Percentiles rank a stretch among this genome's conserved stretches.
phyloP scores from a whole-genome alignment of 2,888 invertebrate species.

The Ennomos quercinarius region DNA sequence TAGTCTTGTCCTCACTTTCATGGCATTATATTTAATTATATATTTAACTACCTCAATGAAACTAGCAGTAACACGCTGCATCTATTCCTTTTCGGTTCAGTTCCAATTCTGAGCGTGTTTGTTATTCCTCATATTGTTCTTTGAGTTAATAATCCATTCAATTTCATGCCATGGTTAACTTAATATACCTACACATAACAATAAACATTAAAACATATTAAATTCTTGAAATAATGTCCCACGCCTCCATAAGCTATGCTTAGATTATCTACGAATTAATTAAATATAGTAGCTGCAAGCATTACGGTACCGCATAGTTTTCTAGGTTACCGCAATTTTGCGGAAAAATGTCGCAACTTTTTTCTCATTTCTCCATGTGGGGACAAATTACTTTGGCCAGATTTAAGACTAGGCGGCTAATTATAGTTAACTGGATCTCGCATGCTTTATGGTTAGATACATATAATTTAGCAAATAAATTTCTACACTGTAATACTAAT shows the following conservation, averaged over 20 bases:
- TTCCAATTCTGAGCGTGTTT: no score
- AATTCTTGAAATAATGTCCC: conserved; percentile 25
- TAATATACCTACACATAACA: conserved; percentile 5
- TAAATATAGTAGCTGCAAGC: conserved; percentile 28
- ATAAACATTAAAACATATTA: conserved; percentile 21
- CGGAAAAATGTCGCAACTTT: conserved; percentile 31
- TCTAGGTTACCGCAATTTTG: conserved; percentile 33
- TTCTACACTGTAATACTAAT: neutral
- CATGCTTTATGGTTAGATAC: no score
- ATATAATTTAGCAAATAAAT: no score
- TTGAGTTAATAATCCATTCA: conserved; percentile 1
- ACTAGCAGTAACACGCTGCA: no score
- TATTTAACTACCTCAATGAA: no score
- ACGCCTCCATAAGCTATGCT: conserved; percentile 31
- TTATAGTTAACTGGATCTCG: conserved; percentile 25
- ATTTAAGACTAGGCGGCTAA: conserved; percentile 34
- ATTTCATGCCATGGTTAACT: conserved; percentile 7
- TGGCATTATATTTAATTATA: no score
- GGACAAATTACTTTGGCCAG: conserved; percentile 30
- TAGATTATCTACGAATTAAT: conserved; percentile 40
- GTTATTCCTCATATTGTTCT: no score
- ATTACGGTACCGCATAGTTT: conserved; percentile 37
- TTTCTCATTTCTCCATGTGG: conserved; percentile 27
- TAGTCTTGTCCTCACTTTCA: no score
- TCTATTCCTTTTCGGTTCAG: no score